phyloP scores from a whole-genome alignment of 2,888 invertebrate species.

The Carterocephalus palaemon region DNA sequence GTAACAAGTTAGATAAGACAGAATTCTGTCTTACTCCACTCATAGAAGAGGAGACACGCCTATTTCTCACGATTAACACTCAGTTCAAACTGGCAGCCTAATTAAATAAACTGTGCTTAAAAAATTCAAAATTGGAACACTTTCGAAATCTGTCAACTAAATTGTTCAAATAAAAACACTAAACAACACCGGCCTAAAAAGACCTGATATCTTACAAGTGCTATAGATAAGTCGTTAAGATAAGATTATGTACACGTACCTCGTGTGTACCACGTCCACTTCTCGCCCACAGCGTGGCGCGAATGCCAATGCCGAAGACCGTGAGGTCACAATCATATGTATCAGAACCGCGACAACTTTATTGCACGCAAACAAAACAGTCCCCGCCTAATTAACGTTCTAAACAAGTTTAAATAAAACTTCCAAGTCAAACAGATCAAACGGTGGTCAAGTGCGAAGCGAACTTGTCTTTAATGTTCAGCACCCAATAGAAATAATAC shows the following conservation, averaged over 20 bases:
- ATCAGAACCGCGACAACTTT: constrained; percentile 11
- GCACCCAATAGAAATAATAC: no score
- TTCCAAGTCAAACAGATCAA: no score
- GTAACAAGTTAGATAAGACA: no score
- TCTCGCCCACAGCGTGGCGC: constrained; percentile 33
- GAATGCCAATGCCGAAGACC: constrained; percentile 33
- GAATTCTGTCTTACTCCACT: no score
- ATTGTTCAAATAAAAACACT: constrained; percentile 4
- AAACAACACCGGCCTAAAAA: constrained; percentile 8
- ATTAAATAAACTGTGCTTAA: no score
- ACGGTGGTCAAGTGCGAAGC: no score
- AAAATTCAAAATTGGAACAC: constrained; percentile 5
- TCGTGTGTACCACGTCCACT: constrained; percentile 20
- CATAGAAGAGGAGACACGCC: no score
- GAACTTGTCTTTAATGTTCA: no score
- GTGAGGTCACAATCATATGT: constrained; percentile 19
- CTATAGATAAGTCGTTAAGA: constrained; percentile 1
- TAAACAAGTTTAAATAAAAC: constrained; percentile 29
- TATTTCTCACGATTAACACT: no score
- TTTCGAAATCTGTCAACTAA: constrained; percentile 1
- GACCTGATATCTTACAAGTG: no score
- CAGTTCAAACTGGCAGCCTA: no score
- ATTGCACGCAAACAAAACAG: constrained; percentile 26
- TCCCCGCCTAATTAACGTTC: constrained; percentile 29
- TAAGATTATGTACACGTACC: constrained; percentile 29